Base-by-base conservation (phyloP, 2,113 vertebrate genomes). In the Cebus imitator region DNA sequence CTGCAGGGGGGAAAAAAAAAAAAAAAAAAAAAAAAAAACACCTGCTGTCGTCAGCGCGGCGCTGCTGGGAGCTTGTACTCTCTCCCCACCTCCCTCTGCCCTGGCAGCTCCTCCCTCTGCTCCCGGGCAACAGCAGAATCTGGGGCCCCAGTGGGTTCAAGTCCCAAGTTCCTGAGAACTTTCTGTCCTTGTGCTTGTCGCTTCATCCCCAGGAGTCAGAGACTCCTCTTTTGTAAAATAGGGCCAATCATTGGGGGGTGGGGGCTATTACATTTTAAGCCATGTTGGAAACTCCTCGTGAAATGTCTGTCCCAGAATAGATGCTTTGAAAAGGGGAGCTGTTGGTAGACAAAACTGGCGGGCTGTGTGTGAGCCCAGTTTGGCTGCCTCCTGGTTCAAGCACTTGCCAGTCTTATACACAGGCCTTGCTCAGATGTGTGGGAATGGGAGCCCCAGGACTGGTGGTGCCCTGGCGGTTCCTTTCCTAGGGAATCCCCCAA, bases 1-100 rank as follows among this genome's bases (percentile, higher is more conserved):
- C 86, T 96, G 98, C 98, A 94, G 97, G 10, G 11, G 11, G 2
- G 5, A 11, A 27, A 27, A 61, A 12, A 12, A 13, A 43, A 43
- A 4, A 95, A 97, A 11, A 27, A 27, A 61, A 12, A 12, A 13
- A 43, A 43, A 4, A 95, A 97, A 97, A 98, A 96, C 97, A 97
- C 98, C 97, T 98, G 98, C 98, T 97, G 92, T 97, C 97, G 97
- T 97, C 97, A 97, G 92, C 66, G 50, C 78, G 55, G 61, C 58
- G 68, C 70, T 40, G 92, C 91, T 82, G 81, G 64, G 86, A 96
- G 88, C 75, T 82, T n/a, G 76, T 43, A 40, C 68, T 91, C 75
- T 79, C 70, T 76, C 64, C 32, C 58, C 94, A 45, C 94, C 97
- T 83, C 50, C 57, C 80, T 23, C 72, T 1, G 27, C 76, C 55